Conservation (phyloP, 2,888 invertebrate species). For the Dryadula phaetusa region DNA sequence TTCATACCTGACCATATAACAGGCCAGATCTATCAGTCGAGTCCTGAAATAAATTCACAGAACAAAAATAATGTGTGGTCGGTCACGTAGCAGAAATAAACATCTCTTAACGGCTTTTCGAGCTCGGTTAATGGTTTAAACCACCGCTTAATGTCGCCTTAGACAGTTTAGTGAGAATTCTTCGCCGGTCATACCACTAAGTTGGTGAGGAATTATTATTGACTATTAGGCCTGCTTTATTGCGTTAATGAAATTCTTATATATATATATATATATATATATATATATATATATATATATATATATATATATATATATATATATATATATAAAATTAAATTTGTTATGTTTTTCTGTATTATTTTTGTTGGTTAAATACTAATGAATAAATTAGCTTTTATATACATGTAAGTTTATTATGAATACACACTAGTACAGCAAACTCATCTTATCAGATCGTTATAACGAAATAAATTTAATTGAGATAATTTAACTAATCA, state of each 20-base stretch:
- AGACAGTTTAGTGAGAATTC: conserved; percentile 44
- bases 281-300: too few relatives aligned
- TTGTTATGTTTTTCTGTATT: too few relatives aligned
- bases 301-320: too few relatives aligned
- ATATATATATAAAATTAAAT: too few relatives aligned
- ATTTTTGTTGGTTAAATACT: too few relatives aligned
- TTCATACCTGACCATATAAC: neutral
- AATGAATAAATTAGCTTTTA: too few relatives aligned
- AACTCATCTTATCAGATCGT: too few relatives aligned
- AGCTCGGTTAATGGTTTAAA: conserved; percentile 47
- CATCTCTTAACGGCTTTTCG: conserved; percentile 65
- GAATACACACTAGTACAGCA: too few relatives aligned
- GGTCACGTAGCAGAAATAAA: conserved; percentile 68
- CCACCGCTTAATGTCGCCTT: conserved; percentile 41
- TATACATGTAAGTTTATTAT: too few relatives aligned
- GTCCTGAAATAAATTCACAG: conserved; percentile 35
- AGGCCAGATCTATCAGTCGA: conserved; percentile 22
- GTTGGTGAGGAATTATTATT: conserved; percentile 34
- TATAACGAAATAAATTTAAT: too few relatives aligned
- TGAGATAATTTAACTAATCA: too few relatives aligned
- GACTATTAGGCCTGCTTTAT: conserved; percentile 32
- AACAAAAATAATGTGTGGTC: conserved; percentile 52
- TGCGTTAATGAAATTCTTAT: neutral
- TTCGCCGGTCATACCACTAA: conserved; percentile 29
- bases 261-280: too few relatives aligned